Percentiles rank a stretch among this genome's conserved stretches.
Conservation (phyloP, 2,888 invertebrate genomes). For the Cancer borealis region DNA sequence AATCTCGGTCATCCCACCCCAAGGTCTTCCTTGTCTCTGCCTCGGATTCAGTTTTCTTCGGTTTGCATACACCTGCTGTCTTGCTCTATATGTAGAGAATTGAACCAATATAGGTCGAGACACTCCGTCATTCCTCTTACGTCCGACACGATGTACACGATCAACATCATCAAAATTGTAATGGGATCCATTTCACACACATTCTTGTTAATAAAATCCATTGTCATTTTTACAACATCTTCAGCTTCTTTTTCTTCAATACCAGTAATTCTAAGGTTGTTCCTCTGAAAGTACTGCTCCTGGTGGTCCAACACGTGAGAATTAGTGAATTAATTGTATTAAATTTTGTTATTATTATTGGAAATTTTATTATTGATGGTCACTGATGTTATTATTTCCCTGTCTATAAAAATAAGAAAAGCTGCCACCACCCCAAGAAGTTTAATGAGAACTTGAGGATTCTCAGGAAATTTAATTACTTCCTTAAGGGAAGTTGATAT, state of each 20-base stretch:
- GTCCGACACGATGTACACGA: conserved; percentile 20
- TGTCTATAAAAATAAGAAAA: no score
- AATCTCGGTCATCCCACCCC: not conserved
- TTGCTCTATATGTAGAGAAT: conserved; percentile 20
- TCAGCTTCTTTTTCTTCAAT: conserved; percentile 5
- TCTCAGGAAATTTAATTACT: no score
- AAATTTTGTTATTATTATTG: no score
- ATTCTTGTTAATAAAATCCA: not conserved
- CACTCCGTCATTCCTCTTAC: conserved; percentile 2
- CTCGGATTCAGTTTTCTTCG: not conserved
- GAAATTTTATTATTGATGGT: no score
- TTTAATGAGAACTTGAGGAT: no score
- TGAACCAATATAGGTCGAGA: not conserved
- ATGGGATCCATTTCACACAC: not conserved
- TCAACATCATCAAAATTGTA: not conserved
- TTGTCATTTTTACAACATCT: not conserved
- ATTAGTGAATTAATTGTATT: no score
- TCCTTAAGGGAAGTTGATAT: no score
- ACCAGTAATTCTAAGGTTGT: not conserved
- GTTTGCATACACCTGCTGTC: not conserved
- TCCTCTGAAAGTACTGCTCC: not conserved
- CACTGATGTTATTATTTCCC: no score
- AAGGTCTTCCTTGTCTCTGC: not conserved
- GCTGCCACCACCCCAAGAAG: no score
- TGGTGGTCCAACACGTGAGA: not conserved